Conservation (phyloP, 2,113 vertebrate genomes). For the Takifugu flavidus region DNA sequence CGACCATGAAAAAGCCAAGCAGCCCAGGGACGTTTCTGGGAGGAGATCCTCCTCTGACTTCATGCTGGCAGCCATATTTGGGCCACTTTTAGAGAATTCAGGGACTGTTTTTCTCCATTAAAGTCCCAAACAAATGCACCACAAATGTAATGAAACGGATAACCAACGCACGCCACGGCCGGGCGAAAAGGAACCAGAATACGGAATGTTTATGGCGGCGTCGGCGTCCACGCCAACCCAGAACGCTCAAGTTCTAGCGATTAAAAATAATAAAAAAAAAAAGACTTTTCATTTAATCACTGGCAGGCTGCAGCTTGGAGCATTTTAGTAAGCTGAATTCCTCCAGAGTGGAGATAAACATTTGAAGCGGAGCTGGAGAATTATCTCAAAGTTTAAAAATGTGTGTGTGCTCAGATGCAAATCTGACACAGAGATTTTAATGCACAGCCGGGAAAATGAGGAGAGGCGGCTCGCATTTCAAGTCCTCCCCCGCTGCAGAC, state of each 20-base stretch:
- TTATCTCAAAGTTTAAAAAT: constrained; percentile 13
- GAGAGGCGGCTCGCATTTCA: too few species aligned
- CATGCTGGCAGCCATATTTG: constrained; percentile 58
- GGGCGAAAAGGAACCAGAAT: constrained; percentile 37
- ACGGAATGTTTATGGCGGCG: too few species aligned
- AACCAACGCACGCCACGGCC: constrained; percentile 16
- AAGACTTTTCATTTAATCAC: constrained; percentile 10
- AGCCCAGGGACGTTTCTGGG: constrained; percentile 44
- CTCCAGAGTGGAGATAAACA: constrained; percentile 10
- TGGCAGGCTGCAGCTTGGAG: constrained; percentile 2
- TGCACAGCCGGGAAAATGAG: constrained; percentile 6
- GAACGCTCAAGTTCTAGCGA: too few species aligned
- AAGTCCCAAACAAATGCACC: constrained; percentile 38
- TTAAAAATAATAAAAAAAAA: constrained; percentile 7
- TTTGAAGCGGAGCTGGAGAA: constrained; percentile 6
- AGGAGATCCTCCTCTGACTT: constrained; percentile 53
- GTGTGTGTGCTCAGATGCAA: constrained; percentile 25
- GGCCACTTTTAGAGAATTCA: constrained; percentile 40
- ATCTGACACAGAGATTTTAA: constrained; percentile 31
- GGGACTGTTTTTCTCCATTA: constrained; percentile 29
- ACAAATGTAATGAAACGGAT: constrained; percentile 30
- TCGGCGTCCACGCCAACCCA: too few species aligned
- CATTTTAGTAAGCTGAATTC: constrained; percentile 15
- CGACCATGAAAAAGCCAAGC: constrained; percentile 47
- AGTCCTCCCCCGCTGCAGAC: constrained; percentile 19